phyloP scores from a whole-genome alignment of 1,140 invertebrate genomes.

The Microplitis mediator region DNA sequence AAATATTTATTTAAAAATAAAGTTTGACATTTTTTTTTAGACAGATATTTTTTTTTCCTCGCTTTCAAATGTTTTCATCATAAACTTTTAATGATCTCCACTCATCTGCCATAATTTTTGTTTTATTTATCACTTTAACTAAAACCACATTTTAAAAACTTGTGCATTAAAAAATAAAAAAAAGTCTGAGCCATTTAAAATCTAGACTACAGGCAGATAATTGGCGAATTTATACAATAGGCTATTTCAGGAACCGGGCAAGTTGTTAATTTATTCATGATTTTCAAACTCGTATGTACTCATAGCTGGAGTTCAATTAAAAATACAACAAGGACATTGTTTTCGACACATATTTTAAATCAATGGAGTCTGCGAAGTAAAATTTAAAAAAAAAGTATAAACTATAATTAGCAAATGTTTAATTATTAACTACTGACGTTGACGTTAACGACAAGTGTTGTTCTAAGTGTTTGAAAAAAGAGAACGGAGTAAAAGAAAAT shows the following conservation, averaged over 20 bases:
- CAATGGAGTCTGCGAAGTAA: neutral
- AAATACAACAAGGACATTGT: neutral
- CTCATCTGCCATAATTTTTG: neutral
- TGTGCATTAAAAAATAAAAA: neutral
- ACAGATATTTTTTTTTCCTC: too few species aligned
- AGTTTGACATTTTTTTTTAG: too few species aligned
- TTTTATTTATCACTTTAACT: constrained; percentile 1
- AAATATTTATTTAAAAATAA: too few species aligned
- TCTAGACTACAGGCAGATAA: neutral
- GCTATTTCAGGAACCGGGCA: constrained; percentile 14
- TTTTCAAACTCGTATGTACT: constrained; percentile 8
- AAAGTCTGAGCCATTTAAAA: neutral
- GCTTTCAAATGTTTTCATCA: too few species aligned
- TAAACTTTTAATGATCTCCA: too few species aligned
- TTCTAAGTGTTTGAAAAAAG: too few species aligned
- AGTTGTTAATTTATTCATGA: constrained; percentile 16
- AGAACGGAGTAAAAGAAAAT: too few species aligned
- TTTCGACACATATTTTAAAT: too few species aligned
- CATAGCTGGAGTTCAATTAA: neutral
- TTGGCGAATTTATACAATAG: constrained; percentile 18
- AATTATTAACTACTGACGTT: neutral
- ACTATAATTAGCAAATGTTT: too few species aligned
- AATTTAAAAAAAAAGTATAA: neutral
- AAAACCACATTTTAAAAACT: too few species aligned
- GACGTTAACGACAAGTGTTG: too few species aligned